A percentile compares a stretch with the other conserved stretches of the same genome.
Conservation (phyloP, 2,113 vertebrate species). For the Lota lota region DNA sequence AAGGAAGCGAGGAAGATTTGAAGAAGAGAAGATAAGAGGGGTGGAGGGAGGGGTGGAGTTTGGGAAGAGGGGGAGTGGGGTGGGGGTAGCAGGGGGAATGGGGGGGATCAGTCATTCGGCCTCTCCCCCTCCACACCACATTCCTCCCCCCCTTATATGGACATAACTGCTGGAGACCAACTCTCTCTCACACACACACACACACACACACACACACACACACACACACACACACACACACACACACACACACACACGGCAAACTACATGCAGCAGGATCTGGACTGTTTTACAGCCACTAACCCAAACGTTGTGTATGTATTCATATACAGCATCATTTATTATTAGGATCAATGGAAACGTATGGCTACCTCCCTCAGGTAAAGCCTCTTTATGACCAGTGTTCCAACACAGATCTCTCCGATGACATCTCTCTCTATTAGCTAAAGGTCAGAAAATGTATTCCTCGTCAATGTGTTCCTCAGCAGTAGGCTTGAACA, state of each 20-base stretch:
- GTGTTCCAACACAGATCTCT: too few species aligned
- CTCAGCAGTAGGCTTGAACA: too few species aligned
- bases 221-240: constrained; percentile 5
- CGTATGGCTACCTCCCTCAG: too few species aligned
- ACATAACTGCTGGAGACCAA: constrained; percentile 62
- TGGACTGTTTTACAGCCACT: constrained; percentile 2
- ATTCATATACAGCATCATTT: too few species aligned
- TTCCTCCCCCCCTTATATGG: constrained; percentile 76
- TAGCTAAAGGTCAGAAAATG: too few species aligned
- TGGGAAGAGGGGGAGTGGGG: constrained; percentile 1
- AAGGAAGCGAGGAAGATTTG: too few species aligned
- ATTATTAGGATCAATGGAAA: too few species aligned
- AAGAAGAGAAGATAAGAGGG: not conserved
- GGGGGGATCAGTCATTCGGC: constrained; percentile 66
- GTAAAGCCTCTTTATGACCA: too few species aligned
- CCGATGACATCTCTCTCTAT: too few species aligned
- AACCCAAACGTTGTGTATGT: constrained; percentile 13
- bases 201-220: not conserved
- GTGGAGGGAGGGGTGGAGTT: not conserved
- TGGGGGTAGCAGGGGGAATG: constrained; percentile 16
- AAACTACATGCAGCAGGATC: constrained; percentile 8
- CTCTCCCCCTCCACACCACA: constrained; percentile 58
- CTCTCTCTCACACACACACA: constrained; percentile 23
- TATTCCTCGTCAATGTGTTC: too few species aligned
- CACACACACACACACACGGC: constrained; percentile 11